Evolutionary conservation across 2,113 vertebrate genomes (phyloP).

Genomic region (Hypomesus transpacificus): DNA sequence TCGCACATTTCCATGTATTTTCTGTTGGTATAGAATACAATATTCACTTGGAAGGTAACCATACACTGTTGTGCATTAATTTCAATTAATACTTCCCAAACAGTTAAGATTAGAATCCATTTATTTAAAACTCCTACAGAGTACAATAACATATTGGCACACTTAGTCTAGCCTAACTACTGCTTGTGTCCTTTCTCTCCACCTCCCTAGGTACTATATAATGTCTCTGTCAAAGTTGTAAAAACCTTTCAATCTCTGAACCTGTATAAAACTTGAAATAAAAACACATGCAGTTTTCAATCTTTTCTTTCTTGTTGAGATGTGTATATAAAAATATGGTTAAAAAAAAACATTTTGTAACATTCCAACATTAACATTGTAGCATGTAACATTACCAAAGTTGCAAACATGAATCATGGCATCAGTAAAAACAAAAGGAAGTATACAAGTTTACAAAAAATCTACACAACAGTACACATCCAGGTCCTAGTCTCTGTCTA

Average conservation of each 20-base stretch:
- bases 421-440: not conserved
- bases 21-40: slow-evolving; percentile 27
- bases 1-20: slow-evolving; percentile 36
- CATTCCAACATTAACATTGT: too few species aligned
- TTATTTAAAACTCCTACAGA: slow-evolving; percentile 44
- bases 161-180: slow-evolving; percentile 23
- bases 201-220: not conserved
- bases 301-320: too few species aligned
- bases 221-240: not conserved
- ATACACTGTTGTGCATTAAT: slow-evolving; percentile 43
- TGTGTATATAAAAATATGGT: too few species aligned
- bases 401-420: too few species aligned
- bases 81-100: slow-evolving; percentile 35
- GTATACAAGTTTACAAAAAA: slow-evolving; percentile 1
- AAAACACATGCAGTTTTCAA: slow-evolving; percentile 7
- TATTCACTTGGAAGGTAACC: slow-evolving; percentile 33
- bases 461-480: not conserved
- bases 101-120: slow-evolving; percentile 27
- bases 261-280: slow-evolving; percentile 19
- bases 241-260: slow-evolving; percentile 21
- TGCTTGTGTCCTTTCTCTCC: slow-evolving; percentile 29
- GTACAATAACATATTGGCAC: slow-evolving; percentile 33
- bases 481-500: slow-evolving; percentile 6
- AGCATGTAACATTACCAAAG: too few species aligned
- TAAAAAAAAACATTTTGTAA: too few species aligned